phyloP scores from a whole-genome alignment of 53 echinoderm and acorn worm species.

The Henricia sp. region DNA sequence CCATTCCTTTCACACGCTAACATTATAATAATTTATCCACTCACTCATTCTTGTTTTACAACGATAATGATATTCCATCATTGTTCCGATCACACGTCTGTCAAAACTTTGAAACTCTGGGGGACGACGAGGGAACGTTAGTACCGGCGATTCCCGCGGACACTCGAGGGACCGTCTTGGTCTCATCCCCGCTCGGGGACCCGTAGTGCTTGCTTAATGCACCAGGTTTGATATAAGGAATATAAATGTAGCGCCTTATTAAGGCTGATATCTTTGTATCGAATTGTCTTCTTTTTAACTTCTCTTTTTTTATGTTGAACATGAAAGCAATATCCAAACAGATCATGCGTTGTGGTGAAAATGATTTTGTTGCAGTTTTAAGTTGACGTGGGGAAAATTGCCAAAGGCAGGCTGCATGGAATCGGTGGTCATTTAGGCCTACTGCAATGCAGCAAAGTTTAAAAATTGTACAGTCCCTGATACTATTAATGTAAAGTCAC shows the following conservation, averaged over 20 bases:
- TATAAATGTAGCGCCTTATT: constrained; percentile 16
- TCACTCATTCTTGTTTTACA: background rate
- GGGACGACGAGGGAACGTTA: constrained; percentile 30
- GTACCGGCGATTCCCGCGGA: constrained; percentile 17
- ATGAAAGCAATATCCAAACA: too few relatives aligned
- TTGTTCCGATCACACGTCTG: constrained; percentile 43
- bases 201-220: background rate
- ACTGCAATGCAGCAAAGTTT: too few relatives aligned
- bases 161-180: background rate
- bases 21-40: too few relatives aligned
- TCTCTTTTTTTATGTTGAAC: too few relatives aligned
- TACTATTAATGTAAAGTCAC: too few relatives aligned
- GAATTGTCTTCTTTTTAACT: background rate
- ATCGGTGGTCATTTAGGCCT: too few relatives aligned
- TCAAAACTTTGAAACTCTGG: constrained; percentile 54
- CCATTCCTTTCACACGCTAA: too few relatives aligned
- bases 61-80: background rate
- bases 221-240: constrained; percentile 4
- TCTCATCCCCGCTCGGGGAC: background rate
- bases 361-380: too few relatives aligned
- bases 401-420: too few relatives aligned
- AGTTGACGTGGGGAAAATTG: too few relatives aligned
- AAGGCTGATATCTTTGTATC: background rate
- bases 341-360: too few relatives aligned
- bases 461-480: too few relatives aligned